Base-by-base conservation (phyloP, 2,888 invertebrate species). In the Alsophila aescularia region DNA sequence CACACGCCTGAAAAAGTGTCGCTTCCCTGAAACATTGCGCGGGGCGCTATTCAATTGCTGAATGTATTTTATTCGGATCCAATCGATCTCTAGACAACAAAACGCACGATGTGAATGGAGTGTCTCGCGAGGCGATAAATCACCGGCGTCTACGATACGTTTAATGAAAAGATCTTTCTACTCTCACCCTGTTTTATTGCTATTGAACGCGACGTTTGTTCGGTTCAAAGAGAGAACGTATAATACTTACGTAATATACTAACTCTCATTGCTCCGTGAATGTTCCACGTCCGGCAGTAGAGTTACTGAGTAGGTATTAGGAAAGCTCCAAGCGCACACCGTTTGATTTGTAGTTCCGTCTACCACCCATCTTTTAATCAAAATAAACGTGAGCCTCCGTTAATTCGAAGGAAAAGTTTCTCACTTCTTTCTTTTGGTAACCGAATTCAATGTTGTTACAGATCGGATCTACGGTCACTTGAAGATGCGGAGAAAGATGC, bases 71-170 rank as follows among this genome's bases (percentile, higher is more conserved):
- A 89, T 89, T 87, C 84, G 73, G 70, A 77, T 70, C 83, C 88
- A 84, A 90, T 91, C 89, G 88, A 90, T 89, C 90, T 89, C 74
- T 69, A 78, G 79, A 79, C 85, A 87, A 87, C 87, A 86, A 87
- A 87, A 89, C 85, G 85, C 86, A 86, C 83, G 71, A 77, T 70
- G 76, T 81, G 86, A 87, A 85, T 84, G 75, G 79, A 87, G 82
- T 83, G 85, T 84, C 90, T 88, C 89, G 69, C 75, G 87, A 78
- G 87, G 73, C 86, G 74, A 88, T 90, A 88, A 88, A 89, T 90
- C 84, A 83, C 81, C 75, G 74, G 72, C 74, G 79, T 82, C 84
- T 79, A 69, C 83, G 84, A 88, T 87, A 85, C 85, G 82, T 86
- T 87, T 87, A 87, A 89, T 88, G 86, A 88, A 88, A 87, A 83